phyloP scores from a whole-genome alignment of 1,140 invertebrate species.

The Lepidurus apus region DNA sequence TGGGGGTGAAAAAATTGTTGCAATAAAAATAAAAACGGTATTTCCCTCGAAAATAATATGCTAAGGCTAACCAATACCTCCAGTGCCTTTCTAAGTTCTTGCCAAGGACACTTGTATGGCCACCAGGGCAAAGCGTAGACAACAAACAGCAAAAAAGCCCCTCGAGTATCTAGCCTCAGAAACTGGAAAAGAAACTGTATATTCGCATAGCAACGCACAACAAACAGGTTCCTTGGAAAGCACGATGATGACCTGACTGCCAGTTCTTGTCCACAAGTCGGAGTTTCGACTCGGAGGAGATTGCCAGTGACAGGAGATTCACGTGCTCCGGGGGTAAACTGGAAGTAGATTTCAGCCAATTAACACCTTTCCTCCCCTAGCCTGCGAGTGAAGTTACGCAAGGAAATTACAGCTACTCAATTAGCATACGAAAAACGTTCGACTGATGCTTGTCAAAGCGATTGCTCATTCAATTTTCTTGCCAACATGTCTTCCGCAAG shows the following conservation, averaged over 20 bases:
- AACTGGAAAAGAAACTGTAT: not conserved
- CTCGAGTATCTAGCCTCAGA: slow-evolving; percentile 20
- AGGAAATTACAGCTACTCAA: not conserved
- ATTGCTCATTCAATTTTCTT: not conserved
- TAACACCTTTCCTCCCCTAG: not conserved
- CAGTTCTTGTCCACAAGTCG: not conserved
- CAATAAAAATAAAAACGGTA: not conserved
- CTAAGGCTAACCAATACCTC: not conserved
- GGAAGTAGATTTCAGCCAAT: not conserved
- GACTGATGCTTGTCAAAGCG: not conserved
- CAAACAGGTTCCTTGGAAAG: not conserved
- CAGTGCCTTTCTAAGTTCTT: not conserved
- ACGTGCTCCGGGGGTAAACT: not conserved
- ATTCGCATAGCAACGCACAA: not conserved
- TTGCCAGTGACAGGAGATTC: not conserved
- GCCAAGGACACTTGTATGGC: not conserved
- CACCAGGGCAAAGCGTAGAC: not conserved
- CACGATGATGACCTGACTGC: not conserved
- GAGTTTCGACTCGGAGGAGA: not conserved
- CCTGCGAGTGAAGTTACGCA: not conserved
- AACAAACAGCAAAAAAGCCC: slow-evolving; percentile 15
- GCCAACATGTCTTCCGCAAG: slow-evolving; percentile 46
- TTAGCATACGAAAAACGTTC: not conserved
- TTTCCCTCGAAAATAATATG: not conserved
- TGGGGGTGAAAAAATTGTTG: not conserved